These are phyloP conservation scores for Chaetodon trifasciatus DNA, from an alignment of 2,797 vertebrate species.

Conservation along the genomic window DNA sequence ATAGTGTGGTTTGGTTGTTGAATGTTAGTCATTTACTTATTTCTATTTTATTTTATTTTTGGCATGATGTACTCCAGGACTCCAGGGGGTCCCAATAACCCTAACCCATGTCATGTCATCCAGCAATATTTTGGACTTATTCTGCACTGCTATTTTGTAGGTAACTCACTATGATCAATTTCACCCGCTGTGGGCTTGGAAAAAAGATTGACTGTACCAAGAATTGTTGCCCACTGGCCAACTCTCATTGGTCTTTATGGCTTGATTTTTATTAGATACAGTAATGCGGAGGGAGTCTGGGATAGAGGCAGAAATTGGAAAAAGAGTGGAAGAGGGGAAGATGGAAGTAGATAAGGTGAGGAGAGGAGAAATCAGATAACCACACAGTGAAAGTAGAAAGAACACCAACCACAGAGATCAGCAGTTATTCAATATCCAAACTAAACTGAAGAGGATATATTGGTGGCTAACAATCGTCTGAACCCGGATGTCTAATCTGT, in stretches of 20 bases:
- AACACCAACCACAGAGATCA: neutral
- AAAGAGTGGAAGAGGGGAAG: neutral
- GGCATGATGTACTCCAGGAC: no score
- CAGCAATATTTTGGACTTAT: neutral
- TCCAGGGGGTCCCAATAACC: no score
- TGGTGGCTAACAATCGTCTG: constrained; percentile 68
- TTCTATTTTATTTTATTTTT: no score
- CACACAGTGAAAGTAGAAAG: neutral
- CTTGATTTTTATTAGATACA: constrained; percentile 32
- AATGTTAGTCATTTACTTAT: no score
- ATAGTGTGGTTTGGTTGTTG: no score
- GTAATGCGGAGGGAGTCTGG: neutral
- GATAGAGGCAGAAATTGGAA: neutral
- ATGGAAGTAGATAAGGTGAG: neutral
- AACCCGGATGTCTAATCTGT: constrained; percentile 60
- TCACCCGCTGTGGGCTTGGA: neutral
- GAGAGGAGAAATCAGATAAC: constrained; percentile 1
- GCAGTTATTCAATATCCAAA: constrained; percentile 45
- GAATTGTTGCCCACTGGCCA: constrained; percentile 10
- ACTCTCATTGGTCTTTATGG: constrained; percentile 3
- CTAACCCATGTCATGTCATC: no score
- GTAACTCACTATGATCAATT: constrained; percentile 6
- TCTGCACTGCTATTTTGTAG: neutral
- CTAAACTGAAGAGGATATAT: constrained; percentile 67
- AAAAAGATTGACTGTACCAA: neutral